Conservation (phyloP, 2,113 vertebrate species). For the Vidua chalybeata region DNA sequence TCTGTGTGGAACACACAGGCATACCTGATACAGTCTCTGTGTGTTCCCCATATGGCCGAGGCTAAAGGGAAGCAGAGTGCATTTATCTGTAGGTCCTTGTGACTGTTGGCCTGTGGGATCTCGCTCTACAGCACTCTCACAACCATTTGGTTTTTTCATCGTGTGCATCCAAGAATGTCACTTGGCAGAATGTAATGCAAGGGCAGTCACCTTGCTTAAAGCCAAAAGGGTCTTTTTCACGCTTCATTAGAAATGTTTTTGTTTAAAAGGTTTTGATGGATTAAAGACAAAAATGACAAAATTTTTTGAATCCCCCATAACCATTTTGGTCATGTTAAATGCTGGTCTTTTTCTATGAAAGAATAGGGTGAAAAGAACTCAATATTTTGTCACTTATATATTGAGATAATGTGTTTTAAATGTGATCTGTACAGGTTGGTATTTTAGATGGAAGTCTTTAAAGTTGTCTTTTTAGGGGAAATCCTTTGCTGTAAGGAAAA, state of each 20-base stretch:
- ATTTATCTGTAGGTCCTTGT: background rate
- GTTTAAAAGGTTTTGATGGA: background rate
- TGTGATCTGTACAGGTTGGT: slow-evolving; percentile 51
- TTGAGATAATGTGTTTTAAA: slow-evolving; percentile 50
- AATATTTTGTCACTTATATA: slow-evolving; percentile 63
- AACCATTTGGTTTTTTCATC: background rate
- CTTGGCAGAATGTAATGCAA: background rate
- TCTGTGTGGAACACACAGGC: background rate
- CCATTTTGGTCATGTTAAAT: slow-evolving; percentile 22
- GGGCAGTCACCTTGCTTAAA: background rate
- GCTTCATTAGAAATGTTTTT: background rate
- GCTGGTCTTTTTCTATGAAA: slow-evolving; percentile 49
- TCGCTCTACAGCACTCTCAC: background rate
- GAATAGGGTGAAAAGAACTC: slow-evolving; percentile 52
- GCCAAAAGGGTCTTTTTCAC: background rate
- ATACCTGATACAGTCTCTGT: background rate
- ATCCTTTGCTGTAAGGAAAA: slow-evolving; percentile 48
- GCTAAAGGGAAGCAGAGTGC: background rate
- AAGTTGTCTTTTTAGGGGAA: slow-evolving; percentile 52
- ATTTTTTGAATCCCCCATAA: background rate
- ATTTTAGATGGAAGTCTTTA: slow-evolving; percentile 56
- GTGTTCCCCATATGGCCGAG: background rate
- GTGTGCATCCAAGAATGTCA: background rate
- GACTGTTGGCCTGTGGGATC: background rate
- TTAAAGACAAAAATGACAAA: background rate